Evolutionary conservation across 2,888 invertebrate genomes (phyloP).

Genomic region (Sphaerophoria rueppellii): DNA sequence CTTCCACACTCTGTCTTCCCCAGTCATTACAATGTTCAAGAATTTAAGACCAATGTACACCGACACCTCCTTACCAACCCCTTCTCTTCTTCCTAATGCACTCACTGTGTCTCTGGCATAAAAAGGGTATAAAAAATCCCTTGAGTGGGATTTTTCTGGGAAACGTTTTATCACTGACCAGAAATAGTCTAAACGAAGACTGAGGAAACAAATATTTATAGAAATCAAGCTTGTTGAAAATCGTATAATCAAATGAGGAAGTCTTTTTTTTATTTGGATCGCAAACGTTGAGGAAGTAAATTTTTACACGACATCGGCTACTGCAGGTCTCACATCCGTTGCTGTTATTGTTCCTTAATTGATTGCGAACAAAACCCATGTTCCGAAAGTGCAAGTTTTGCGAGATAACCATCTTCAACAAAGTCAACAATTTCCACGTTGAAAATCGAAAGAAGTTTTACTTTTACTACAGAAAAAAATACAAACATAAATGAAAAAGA

Average conservation of each 20-base stretch:
- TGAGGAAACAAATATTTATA: too few relatives aligned
- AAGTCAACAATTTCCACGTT: slow-evolving; percentile 51
- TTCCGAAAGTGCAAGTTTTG: slow-evolving; percentile 13
- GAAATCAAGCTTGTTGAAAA: neutral
- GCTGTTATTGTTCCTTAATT: slow-evolving; percentile 46
- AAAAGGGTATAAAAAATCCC: too few relatives aligned
- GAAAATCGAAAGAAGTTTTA: slow-evolving; percentile 26
- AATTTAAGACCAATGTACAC: too few relatives aligned
- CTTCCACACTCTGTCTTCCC: too few relatives aligned
- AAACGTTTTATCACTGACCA: too few relatives aligned
- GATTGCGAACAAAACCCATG: slow-evolving; percentile 59
- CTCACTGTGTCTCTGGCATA: too few relatives aligned
- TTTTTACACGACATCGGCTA: slow-evolving; percentile 46
- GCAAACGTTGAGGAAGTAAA: slow-evolving; percentile 55
- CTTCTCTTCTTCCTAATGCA: too few relatives aligned
- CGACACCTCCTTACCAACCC: too few relatives aligned
- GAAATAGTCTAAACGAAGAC: too few relatives aligned
- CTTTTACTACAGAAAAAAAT: neutral
- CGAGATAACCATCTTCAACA: slow-evolving; percentile 44
- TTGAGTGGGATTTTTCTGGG: too few relatives aligned
- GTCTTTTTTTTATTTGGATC: slow-evolving; percentile 17
- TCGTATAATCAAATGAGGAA: slow-evolving; percentile 26
- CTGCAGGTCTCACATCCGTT: slow-evolving; percentile 22
- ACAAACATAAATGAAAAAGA: slow-evolving; percentile 64
- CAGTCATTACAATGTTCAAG: too few relatives aligned